Base-by-base conservation (phyloP, 2,888 invertebrate genomes). In the Pogonocherus hispidulus region DNA sequence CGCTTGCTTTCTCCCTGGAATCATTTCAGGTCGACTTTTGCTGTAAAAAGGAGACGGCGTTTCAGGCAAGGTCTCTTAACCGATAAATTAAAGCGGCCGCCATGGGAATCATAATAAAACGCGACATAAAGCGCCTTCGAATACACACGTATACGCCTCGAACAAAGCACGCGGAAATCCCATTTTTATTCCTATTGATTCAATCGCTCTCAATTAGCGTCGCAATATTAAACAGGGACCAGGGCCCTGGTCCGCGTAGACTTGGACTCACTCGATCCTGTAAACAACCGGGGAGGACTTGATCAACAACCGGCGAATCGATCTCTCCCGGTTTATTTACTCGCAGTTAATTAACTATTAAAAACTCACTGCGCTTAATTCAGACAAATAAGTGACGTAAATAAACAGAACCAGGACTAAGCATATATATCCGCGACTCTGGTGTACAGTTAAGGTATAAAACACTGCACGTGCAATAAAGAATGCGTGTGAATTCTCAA, bases 271-370 rank as follows among this genome's bases (percentile, higher is more conserved):
- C 27, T 59, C 59, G 59, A 59, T 32, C 59, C 47, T 46, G 47
- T 59, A 59, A 59, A 59, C 59, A 59, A 59, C 59, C 47, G 19
- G 59, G 59, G 59, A 59, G 47, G 59, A 47, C 59, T 47, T 32
- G 59, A 59, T 59, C 47, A 59, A 59, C 59, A 72, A 69, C n/a
- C 71, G 67, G 49, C 68, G 63, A 66, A 70, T 72, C 72, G 70
- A 70, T 72, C 55, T 22, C 57, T 72, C 62, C 19, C 47, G 63
- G 59, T 73, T 69, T 73, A 73, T 73, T 73, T 73, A 69, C 73
- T 59, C 63, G 52, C 69, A 66, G 69, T 68, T 73, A 73, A 73
- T 73, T 73, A 73, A 71, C 70, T 64, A 73, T 73, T 73, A 71
- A 71, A 73, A 73, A 73, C 69, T 66, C 69, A 54, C 69, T 64